These are phyloP conservation scores for Chaenogobius annularis DNA, from an alignment of 2,113 vertebrate genomes.

Conservation along the genomic window DNA sequence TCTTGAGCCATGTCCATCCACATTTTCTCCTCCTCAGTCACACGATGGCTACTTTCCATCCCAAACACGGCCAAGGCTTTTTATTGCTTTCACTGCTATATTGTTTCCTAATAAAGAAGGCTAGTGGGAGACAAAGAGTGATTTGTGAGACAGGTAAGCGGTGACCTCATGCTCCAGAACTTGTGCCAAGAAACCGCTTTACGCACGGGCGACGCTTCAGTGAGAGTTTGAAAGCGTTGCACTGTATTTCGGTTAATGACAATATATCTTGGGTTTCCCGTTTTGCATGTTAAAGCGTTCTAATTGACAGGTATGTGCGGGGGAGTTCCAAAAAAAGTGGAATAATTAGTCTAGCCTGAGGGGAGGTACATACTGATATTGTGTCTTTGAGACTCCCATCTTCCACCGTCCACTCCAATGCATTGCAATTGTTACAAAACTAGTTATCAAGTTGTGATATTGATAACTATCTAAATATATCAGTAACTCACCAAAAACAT, in stretches of 20 bases:
- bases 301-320: neutral
- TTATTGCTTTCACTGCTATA: conserved; percentile 22
- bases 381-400: neutral
- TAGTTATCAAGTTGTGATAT: neutral
- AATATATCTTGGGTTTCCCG: neutral
- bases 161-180: conserved; percentile 42
- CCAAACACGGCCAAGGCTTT: conserved; percentile 31
- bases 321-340: neutral
- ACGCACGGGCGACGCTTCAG: conserved; percentile 8
- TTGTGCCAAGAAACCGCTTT: conserved; percentile 23
- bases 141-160: conserved; percentile 43
- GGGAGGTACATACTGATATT: no score
- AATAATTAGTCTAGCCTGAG: neutral
- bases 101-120: conserved; percentile 44
- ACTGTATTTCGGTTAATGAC: conserved; percentile 19
- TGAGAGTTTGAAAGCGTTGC: neutral
- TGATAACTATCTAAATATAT: no score
- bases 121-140: conserved; percentile 31
- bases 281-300: neutral
- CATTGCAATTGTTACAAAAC: neutral
- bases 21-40: conserved; percentile 40
- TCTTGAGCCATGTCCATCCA: conserved; percentile 32
- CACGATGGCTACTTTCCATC: conserved; percentile 38
- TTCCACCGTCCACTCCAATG: neutral
- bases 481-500: no score